These are phyloP conservation scores for Antigone vipio DNA, from an alignment of 2,113 vertebrate genomes.

Conservation along the genomic window DNA sequence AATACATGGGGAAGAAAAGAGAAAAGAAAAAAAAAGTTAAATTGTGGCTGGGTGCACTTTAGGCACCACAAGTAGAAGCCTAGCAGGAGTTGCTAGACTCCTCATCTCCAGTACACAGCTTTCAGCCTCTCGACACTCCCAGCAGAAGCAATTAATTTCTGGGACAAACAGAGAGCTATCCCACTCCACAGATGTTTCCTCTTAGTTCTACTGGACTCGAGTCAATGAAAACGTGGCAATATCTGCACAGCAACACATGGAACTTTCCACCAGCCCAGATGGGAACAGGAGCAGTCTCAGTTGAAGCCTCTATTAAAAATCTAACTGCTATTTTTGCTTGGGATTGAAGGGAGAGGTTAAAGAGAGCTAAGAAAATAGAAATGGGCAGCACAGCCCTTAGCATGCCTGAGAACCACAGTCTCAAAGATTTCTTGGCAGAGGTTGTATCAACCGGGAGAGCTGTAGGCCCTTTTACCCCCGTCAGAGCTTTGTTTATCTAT, in stretches of 20 bases:
- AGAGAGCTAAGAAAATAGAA: constrained; percentile 17
- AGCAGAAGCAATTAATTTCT: constrained; percentile 60
- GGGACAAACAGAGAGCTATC: constrained; percentile 59
- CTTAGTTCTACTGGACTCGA: constrained; percentile 51
- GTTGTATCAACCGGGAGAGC: background rate
- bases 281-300: constrained; percentile 3
- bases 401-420: constrained; percentile 25
- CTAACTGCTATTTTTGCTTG: constrained; percentile 11
- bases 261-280: constrained; percentile 59
- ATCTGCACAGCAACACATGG: constrained; percentile 54
- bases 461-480: background rate
- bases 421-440: constrained; percentile 20
- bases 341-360: constrained; percentile 33
- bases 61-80: background rate
- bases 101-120: background rate
- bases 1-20: background rate
- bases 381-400: background rate
- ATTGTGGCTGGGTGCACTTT: background rate
- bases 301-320: background rate
- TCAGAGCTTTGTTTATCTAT: constrained; percentile 16
- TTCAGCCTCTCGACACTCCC: background rate
- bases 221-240: constrained; percentile 78
- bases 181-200: constrained; percentile 74
- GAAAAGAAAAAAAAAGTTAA: background rate
- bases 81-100: background rate